Percentiles rank a stretch among this genome's conserved stretches.
Conservation (phyloP, 2,888 invertebrate species). For the Drosophila demipolita region DNA sequence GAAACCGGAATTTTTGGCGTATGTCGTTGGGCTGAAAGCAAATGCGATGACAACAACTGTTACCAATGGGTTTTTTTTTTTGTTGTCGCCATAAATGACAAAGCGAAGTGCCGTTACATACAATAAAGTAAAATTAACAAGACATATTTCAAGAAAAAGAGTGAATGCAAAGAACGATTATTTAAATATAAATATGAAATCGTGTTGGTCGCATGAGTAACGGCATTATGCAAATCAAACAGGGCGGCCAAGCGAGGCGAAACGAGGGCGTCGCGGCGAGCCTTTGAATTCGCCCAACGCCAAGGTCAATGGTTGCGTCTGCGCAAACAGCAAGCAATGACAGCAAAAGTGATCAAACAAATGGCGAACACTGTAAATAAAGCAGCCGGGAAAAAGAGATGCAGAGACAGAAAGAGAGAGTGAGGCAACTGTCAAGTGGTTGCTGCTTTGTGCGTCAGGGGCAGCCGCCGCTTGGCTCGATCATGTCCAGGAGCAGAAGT, state of each 20-base stretch:
- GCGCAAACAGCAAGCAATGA: conserved; percentile 53
- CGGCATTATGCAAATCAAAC: conserved; percentile 64
- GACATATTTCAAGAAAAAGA: conserved; percentile 34
- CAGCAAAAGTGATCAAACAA: conserved; percentile 28
- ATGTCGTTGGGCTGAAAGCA: conserved; percentile 28
- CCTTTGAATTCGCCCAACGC: conserved; percentile 58
- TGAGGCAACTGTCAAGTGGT: conserved; percentile 14
- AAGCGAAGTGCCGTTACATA: conserved; percentile 70
- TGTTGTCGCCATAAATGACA: conserved; percentile 52
- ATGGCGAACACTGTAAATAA: conserved; percentile 40
- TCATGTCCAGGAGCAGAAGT: conserved; percentile 33
- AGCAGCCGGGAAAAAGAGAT: conserved; percentile 12
- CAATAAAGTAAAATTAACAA: conserved; percentile 51
- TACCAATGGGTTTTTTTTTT: conserved; percentile 26
- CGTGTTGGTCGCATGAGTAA: conserved; percentile 58
- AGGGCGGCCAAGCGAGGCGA: conserved; percentile 26
- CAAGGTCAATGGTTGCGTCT: conserved; percentile 76
- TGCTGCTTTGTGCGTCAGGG: conserved; percentile 43
- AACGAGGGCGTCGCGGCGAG: conserved; percentile 56
- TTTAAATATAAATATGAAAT: conserved; percentile 5
- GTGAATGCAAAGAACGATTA: conserved; percentile 55
- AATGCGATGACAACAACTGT: conserved; percentile 37
- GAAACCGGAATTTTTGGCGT: conserved; percentile 66
- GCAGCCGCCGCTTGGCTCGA: conserved; percentile 12
- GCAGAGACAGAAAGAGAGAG: conserved; percentile 5